phyloP scores from a whole-genome alignment of 2,113 vertebrate genomes.

The Pseudorectes ferrugineus region DNA sequence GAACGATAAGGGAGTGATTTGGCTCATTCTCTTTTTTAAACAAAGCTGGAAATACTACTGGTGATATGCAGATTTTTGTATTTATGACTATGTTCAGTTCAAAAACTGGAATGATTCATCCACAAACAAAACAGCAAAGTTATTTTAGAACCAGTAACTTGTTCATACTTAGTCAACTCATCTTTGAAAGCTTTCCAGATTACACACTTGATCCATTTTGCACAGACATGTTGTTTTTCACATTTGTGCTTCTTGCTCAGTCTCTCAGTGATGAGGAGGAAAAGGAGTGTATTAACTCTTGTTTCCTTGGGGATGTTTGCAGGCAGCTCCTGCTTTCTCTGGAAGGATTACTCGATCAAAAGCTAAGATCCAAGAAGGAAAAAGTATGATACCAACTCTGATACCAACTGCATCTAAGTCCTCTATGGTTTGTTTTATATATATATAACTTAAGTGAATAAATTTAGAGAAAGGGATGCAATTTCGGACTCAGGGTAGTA shows the following conservation, averaged over 20 bases:
- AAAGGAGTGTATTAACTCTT: not conserved
- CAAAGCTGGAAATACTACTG: not conserved
- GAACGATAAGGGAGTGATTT: not conserved
- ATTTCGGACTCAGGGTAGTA: not conserved
- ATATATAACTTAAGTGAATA: not conserved
- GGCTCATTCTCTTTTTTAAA: not conserved
- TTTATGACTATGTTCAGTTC: not conserved
- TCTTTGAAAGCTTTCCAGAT: not conserved
- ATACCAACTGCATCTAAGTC: not conserved
- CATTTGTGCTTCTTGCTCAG: not conserved
- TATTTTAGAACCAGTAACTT: not conserved
- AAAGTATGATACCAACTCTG: not conserved
- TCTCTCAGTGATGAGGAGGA: accelerated
- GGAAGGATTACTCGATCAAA: constrained; percentile 72
- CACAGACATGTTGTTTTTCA: not conserved
- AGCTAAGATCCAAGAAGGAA: constrained; percentile 59
- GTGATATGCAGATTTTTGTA: not conserved
- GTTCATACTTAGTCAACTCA: not conserved
- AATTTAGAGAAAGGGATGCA: not conserved
- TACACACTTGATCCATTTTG: not conserved
- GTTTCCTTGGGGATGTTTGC: not conserved
- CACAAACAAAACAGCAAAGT: not conserved
- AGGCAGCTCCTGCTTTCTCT: constrained; percentile 52
- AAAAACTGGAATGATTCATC: not conserved
- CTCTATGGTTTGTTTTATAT: not conserved